Base-by-base conservation (phyloP, 2,888 invertebrate species). In the Baronia brevicornis region DNA sequence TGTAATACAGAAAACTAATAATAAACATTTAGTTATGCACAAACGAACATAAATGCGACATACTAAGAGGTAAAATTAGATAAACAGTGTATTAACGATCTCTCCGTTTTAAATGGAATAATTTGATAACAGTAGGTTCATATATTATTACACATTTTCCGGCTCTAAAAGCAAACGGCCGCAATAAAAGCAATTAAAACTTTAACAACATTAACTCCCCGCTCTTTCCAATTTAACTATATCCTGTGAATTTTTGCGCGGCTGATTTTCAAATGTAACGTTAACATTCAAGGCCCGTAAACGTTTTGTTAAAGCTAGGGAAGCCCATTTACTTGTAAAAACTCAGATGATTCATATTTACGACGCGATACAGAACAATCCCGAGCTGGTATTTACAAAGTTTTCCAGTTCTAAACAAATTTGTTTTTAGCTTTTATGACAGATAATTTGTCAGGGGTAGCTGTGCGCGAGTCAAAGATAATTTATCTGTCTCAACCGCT, bases 401-500 rank as follows among this genome's bases (percentile, higher is more conserved):
- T 75, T 74, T 69, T 63, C 63, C 63, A 68, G 68, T 73, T 70
- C 65, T 53, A 61, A 67, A 69, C 68, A 74, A 79, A 74, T 77
- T 78, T 77, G 73, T 74, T 75, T 79, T 75, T 69, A 69, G 70
- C 70, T 71, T 71, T 73, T 79, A 78, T 78, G 80, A 78, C 78
- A 74, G 73, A 72, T 70, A 77, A 80, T 82, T 80, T 79, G 78
- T 82, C 78, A 78, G 62, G 66, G 65, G 70, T 71, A 63, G 67
- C 74, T 69, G 65, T 70, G 69, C 62, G 65, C 67, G 63, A 82
- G 78, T 78, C 80, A 78, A 80, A 80, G 74, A 78, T 80, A 80
- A 82, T 80, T 80, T 80, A 80, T 82, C 77, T 79, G 78, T 79
- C 79, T 80, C 77, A 65, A 70, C 66, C 67, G 69, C 71, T 74